A percentile compares a stretch with the other conserved stretches of the same genome.
phyloP scores from a whole-genome alignment of 2,113 vertebrate genomes.

The Prunella fulvescens region DNA sequence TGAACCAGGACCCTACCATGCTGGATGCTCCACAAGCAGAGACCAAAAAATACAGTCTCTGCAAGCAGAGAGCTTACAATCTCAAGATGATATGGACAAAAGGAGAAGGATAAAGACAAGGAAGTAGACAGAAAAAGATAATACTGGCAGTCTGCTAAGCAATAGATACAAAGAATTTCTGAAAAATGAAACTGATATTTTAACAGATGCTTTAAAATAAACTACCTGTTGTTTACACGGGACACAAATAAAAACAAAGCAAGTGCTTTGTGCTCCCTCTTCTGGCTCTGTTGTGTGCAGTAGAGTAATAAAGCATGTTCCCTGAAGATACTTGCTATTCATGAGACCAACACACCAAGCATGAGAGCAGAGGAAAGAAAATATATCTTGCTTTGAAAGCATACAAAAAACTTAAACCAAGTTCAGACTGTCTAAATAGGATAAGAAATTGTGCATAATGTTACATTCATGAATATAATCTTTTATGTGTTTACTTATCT shows the following conservation, averaged over 20 bases:
- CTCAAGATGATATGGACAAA: not conserved
- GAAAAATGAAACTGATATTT: not conserved
- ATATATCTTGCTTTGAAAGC: not conserved
- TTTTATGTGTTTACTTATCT: not conserved
- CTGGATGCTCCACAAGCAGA: not conserved
- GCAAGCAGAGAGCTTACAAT: not conserved
- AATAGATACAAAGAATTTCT: not conserved
- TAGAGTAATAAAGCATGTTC: not conserved
- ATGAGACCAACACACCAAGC: not conserved
- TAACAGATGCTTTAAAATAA: not conserved
- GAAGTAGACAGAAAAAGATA: constrained; percentile 4
- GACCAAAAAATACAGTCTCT: not conserved
- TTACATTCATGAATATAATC: not conserved
- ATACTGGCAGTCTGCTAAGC: not conserved
- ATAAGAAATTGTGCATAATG: not conserved
- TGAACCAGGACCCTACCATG: not conserved
- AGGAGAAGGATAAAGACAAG: not conserved
- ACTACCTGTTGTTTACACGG: constrained; percentile 7
- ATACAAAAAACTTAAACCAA: not conserved
- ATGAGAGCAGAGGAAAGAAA: not conserved
- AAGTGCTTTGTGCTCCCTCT: constrained; percentile 52
- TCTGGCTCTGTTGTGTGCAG: constrained; percentile 20
- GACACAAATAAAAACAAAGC: constrained; percentile 14
- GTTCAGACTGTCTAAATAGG: not conserved
- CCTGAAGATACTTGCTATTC: not conserved